These are phyloP conservation scores for Synergus laeviventris DNA, from an alignment of 2,888 invertebrate genomes.

Conservation along the genomic window DNA sequence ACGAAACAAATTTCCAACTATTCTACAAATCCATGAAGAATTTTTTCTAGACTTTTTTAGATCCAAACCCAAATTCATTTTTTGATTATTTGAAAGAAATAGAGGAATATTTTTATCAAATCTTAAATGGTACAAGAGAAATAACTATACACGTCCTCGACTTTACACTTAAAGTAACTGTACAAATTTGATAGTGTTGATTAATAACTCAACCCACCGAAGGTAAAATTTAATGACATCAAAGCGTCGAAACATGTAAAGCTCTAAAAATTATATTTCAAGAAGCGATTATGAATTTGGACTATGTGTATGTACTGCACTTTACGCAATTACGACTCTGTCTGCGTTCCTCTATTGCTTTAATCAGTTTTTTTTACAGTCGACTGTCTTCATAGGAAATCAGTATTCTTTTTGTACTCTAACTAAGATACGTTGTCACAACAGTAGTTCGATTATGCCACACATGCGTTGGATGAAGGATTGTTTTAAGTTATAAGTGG, in stretches of 20 bases:
- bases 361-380: constrained; percentile 32
- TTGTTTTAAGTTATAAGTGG: constrained; percentile 1
- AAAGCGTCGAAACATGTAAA: constrained; percentile 7
- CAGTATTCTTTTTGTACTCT: constrained; percentile 12
- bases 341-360: constrained; percentile 7
- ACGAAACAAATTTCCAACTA: constrained; percentile 13
- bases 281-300: background rate
- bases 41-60: background rate
- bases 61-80: background rate
- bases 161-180: constrained; percentile 31
- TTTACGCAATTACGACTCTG: constrained; percentile 14
- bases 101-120: constrained; percentile 1
- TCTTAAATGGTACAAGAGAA: background rate
- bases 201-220: background rate
- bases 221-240: constrained; percentile 2
- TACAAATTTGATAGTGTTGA: constrained; percentile 25
- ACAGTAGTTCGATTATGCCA: constrained; percentile 26
- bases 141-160: constrained; percentile 16
- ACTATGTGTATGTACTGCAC: background rate
- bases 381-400: constrained; percentile 16
- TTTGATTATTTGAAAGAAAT: background rate
- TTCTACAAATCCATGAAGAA: background rate
- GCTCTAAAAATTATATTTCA: background rate
- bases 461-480: constrained; percentile 19
- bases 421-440: constrained; percentile 30